Evolutionary conservation across 2,797 vertebrate genomes (phyloP).

Genomic region (Pipistrellus nathusii): DNA sequence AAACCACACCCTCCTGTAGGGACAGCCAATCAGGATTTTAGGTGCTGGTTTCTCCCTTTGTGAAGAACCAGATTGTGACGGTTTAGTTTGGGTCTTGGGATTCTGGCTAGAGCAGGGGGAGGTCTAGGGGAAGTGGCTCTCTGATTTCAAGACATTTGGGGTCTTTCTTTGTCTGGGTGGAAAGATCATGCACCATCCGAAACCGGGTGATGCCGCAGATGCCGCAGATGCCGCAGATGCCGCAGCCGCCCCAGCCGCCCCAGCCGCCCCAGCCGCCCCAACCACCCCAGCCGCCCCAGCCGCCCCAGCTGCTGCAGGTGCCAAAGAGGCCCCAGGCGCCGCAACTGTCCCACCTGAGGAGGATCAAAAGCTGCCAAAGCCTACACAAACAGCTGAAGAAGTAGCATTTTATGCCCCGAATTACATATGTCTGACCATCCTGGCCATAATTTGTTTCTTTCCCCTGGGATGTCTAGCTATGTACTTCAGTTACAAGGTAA

Average conservation of each 20-base stretch:
- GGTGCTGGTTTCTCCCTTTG: constrained; percentile 37
- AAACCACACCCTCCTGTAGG: constrained; percentile 53
- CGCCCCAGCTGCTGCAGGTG: rapidly evolving
- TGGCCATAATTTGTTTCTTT: neutral
- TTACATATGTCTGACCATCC: rapidly evolving
- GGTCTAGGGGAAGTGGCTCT: neutral
- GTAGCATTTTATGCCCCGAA: constrained; percentile 57
- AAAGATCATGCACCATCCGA: constrained; percentile 50
- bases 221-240: neutral
- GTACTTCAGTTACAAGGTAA: constrained; percentile 33
- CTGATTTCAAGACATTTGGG: neutral
- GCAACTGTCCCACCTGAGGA: rapidly evolving
- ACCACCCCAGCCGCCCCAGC: rapidly evolving
- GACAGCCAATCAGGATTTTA: constrained; percentile 73
- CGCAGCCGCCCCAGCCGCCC: rapidly evolving
- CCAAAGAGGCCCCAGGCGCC: rapidly evolving
- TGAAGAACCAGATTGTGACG: constrained; percentile 36
- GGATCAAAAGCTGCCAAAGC: rapidly evolving
- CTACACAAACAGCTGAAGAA: constrained; percentile 52
- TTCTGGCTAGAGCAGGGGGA: neutral
- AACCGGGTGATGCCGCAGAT: rapidly evolving
- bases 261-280: rapidly evolving
- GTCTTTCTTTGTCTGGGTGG: neutral
- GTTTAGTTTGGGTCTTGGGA: neutral
- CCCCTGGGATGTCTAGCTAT: constrained; percentile 1